Conservation (phyloP, 2,888 invertebrate genomes). For the Actias luna region DNA sequence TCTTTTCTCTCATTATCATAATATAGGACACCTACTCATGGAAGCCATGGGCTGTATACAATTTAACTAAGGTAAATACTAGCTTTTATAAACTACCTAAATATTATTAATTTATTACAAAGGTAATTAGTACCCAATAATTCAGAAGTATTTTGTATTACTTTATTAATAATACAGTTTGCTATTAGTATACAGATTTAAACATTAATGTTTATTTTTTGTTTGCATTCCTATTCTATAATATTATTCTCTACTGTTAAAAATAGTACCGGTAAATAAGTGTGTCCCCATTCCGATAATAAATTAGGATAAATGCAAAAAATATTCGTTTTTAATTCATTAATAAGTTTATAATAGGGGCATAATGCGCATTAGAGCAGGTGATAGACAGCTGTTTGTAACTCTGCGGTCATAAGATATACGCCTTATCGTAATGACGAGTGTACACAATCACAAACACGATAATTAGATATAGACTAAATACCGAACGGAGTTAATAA, state of each 20-base stretch:
- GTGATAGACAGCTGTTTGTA: slow-evolving; percentile 48
- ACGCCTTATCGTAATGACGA: slow-evolving; percentile 43
- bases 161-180: too few species aligned
- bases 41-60: not conserved
- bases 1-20: not conserved
- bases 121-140: not conserved
- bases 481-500: slow-evolving; percentile 31
- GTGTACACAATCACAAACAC: slow-evolving; percentile 38
- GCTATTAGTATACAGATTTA: too few species aligned
- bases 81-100: not conserved
- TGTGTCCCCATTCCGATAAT: too few species aligned
- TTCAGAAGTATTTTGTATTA: not conserved
- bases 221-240: too few species aligned
- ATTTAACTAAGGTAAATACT: not conserved
- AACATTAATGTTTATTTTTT: too few species aligned
- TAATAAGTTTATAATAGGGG: slow-evolving; percentile 35
- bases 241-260: too few species aligned
- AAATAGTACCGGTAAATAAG: too few species aligned
- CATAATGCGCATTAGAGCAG: slow-evolving; percentile 29
- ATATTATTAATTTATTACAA: not conserved
- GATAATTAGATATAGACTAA: slow-evolving; percentile 43
- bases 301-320: too few species aligned
- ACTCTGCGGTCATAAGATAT: slow-evolving; percentile 45
- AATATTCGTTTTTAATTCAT: slow-evolving; percentile 26
- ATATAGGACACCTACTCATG: slow-evolving; percentile 1